phyloP scores from a whole-genome alignment of 2,113 vertebrate species.

The Sakesphorus luctuosus region DNA sequence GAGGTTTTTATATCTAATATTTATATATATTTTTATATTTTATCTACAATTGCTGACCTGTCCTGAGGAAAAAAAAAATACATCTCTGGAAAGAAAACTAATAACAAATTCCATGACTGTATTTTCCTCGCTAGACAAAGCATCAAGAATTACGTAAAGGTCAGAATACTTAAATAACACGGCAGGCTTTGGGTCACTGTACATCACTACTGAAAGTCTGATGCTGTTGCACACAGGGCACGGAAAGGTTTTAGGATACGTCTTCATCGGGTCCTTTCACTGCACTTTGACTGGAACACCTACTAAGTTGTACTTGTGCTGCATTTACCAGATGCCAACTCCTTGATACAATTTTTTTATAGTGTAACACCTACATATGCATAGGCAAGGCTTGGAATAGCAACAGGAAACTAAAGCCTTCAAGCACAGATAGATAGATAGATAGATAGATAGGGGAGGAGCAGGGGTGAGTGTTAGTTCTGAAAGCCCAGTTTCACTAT shows the following conservation, averaged over 20 bases:
- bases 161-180: neutral
- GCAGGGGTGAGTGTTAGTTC: neutral
- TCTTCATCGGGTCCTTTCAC: neutral
- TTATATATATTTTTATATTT: neutral
- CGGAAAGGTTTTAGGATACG: neutral
- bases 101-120: neutral
- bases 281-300: neutral
- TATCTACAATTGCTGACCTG: neutral
- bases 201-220: neutral
- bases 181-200: neutral
- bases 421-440: neutral
- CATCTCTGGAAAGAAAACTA: neutral
- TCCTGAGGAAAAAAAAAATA: neutral
- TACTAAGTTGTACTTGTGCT: neutral
- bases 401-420: conserved; percentile 2
- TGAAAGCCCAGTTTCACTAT: neutral
- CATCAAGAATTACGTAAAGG: neutral
- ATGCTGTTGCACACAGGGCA: neutral
- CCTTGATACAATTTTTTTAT: neutral
- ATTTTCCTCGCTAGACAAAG: neutral
- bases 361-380: neutral
- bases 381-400: neutral
- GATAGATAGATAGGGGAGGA: too few relatives aligned
- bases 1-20: neutral
- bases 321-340: neutral